Evolutionary conservation across 2,113 vertebrate species (phyloP), one percentile per base, ranked within the genome.

Genomic region (Microcebus griseorufus): DNA sequence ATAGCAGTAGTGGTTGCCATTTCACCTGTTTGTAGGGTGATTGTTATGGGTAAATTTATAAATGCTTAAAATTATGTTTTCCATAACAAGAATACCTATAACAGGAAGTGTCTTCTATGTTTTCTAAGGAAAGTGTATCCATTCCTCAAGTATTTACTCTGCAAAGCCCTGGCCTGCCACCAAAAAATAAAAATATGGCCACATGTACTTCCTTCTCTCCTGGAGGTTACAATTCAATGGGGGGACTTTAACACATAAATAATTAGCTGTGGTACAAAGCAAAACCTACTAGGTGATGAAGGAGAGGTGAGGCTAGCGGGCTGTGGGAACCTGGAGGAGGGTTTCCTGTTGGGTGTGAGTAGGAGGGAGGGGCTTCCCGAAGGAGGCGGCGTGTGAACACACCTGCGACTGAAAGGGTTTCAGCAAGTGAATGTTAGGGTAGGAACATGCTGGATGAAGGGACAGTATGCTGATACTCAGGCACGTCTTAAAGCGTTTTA

Each of bases 41-140:
- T 80, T 51, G 25, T 69, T 82, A 3, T 86, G 60, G 14, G 5
- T 86, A 64, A 51, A 90, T 81, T 85, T 76, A 32, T 83, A 89
- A 83, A 67, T 80, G 29, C 2, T 81, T 94, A 69, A 10, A 65
- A 55, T 51, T 79, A 23, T 60, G 10, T 93, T 96, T 90, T 87
- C 32, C 37, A 0, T 23, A 76, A n/a, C 5, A 87, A 88, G 39
- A 92, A 55, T 90, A 70, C 9, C 32, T 83, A 48, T 10, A 48
- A 78, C 29, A 76, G 48, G 13, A 80, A 76, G 10, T 51, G 2
- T 88, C 34, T 37, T 76, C 9, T 83, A 29, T 42, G 17, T 65
- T 93, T 96, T 91, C 58, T 73, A 78, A 80, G 91, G 94, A 78
- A 93, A 93, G 48, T 23, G 4, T 69, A 53, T 85, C 20, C 2